phyloP scores from a whole-genome alignment of 2,113 vertebrate genomes.

The Choloepus hoffmanni region DNA sequence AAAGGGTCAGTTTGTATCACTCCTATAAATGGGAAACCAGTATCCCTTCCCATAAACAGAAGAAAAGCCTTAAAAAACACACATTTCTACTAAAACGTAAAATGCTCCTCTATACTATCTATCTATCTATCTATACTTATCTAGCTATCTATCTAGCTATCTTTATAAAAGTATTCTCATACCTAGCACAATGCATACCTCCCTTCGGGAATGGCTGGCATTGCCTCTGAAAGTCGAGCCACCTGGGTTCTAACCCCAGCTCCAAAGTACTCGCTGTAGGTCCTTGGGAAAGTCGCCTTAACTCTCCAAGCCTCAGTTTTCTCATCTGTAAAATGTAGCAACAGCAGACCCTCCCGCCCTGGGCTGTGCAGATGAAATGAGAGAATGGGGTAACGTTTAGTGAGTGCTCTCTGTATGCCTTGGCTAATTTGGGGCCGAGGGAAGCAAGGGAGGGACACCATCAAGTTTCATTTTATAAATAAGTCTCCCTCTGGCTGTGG shows the following conservation, averaged over 20 bases:
- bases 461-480: not conserved
- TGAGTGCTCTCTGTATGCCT: not conserved
- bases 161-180: not conserved
- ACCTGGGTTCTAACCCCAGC: not conserved
- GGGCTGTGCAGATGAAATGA: not conserved
- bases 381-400: not conserved
- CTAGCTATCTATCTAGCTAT: no score
- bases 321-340: not conserved
- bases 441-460: not conserved
- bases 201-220: not conserved
- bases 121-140: no score
- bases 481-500: not conserved
- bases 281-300: not conserved
- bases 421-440: not conserved
- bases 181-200: not conserved
- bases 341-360: not conserved
- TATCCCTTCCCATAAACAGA: conserved; percentile 20
- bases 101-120: not conserved
- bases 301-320: not conserved
- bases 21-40: not conserved
- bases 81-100: conserved; percentile 33
- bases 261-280: not conserved
- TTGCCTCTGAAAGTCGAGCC: no score
- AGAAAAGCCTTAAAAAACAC: conserved; percentile 47
- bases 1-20: not conserved